Base-by-base conservation (phyloP, 2,113 vertebrate species). In the Eretmodus cyanostictus region DNA sequence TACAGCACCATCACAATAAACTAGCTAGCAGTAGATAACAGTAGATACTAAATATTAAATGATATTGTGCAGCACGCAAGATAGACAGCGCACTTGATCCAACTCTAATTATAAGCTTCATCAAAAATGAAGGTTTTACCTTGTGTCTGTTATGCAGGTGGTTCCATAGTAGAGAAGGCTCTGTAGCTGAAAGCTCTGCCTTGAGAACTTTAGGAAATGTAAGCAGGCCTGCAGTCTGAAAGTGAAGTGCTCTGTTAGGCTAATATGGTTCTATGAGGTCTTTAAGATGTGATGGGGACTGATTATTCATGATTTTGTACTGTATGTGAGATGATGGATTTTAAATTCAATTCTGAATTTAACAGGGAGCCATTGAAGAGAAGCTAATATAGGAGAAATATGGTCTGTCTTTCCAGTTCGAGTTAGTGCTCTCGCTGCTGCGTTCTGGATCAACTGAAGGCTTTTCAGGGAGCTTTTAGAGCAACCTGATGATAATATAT, bases 1-100 rank as follows among this genome's bases (percentile, higher is more conserved):
- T 0, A 47, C 45, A 47, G 1, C 14, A 16, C 0, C 3, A 45
- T 45, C 42, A 45, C 42, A 45, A 45, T 45, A 45, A 14, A 45
- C 0, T 14, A 45, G 42, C 42, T 45, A 45, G 1, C 42, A 45
- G 0, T 45, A 45, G 42, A 45, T 0, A 45, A 7, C 42, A 45
- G 42, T 45, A 45, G 42, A 45, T 45, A 16, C 6, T 45, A 0
- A 45, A 45, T 45, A 45, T 45, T 45, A 45, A 7, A 45, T 0
- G 10, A 10, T 40, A 40, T 8, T 47, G 45, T 47, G 45, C 45
- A 47, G 14, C 14, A 47, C 4, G 0, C 47, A 49, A 49, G 47
- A 9, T 19, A 49, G 47, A 49, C 0, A 47, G 14, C 7, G 0
- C 29, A 7, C 16, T 34, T 63, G 59, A 68, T 40, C 36, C 36